Base-by-base conservation (phyloP, 2,113 vertebrate genomes). In the Brachyhypopomus occidentalis region DNA sequence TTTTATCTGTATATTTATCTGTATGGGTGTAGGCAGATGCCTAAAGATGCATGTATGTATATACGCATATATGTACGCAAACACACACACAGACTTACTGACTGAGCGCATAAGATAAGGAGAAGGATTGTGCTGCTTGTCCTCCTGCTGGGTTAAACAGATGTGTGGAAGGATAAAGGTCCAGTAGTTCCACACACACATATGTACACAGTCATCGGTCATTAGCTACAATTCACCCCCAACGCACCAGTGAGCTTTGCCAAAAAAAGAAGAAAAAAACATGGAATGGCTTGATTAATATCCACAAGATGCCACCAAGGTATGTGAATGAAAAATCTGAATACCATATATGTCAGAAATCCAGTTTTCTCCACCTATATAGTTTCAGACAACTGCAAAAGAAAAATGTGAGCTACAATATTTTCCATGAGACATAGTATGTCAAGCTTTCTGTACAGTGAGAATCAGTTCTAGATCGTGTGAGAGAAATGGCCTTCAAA, bases 111-210 rank as follows among this genome's bases (percentile, higher is more conserved):
- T 41, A 69, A 58, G 58, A 8, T 71, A 64, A 59, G 59, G 34
- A 70, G 70, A 72, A 34, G 72, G 48, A 69, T 67, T 85, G 77
- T 19, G 66, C 45, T 71, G 75, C 77, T 23, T 78, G 78, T 79
- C 81, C 64, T 72, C 78, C 66, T 56, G 22, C 48, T 58, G 38
- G 62, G 5, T 66, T 78, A 74, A 86, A 81, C 75, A 82, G 77
- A 84, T 83, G 82, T 80, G 78, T 66, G 79, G 70, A 81, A 36
- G 64, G 66, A 71, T 71, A 70, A 34, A 75, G 71, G 75, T 66
- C n/a, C 48, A 55, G 25, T 67, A 56, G 17, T 69, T 55, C 75
- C 25, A 58, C 25, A 70, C 69, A 64, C 19, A 66, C 58, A 64
- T 69, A 77, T 52, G 41, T 77, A 78, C 38, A 79, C 71, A 78